Base-by-base conservation (phyloP, 2,797 vertebrate species). In the Karalla daura region DNA sequence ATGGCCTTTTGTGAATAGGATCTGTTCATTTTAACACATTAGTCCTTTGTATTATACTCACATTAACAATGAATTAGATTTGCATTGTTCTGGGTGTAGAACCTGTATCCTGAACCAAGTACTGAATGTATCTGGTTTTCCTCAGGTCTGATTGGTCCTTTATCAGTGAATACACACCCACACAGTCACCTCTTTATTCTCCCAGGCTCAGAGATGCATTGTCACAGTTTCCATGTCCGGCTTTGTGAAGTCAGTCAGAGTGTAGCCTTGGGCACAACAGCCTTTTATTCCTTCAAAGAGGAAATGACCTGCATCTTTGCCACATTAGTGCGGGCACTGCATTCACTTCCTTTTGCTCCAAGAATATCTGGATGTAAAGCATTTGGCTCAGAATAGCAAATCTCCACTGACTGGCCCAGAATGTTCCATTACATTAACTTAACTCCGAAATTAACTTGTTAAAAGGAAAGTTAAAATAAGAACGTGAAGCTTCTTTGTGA, bases 151-250 rank as follows among this genome's bases (percentile, higher is more conserved):
- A 74, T 61, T 63, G 39, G 60, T 69, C 17, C 59, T 70, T n/a
- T 78, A 46, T 64, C 61, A 63, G 39, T 40, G 39, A 39, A 8
- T 24, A 67, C 59, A 51, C 46, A 63, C 53, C 56, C 33, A 56
- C 59, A 55, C 53, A 52, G 32, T 33, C 43, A n/a, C 23, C 39
- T 61, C 52, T n/a, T 44, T 52, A 59, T 65, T 70, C 55, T 70
- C 67, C 60, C 70, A 72, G 63, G 49, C 62, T 81, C 53, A 33
- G 35, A 54, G 47, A 67, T 39, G 69, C 78, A 52, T 39, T 72
- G 86, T 85, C 74, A 88, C 50, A 87, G 60, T 91, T 91, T 92
- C 91, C 89, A 90, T 80, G 78, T 90, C 85, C 62, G 43, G 71
- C 82, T 79, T 74, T 24, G 56, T 63, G 74, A 75, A 70, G 51